Conservation (phyloP, 2,113 vertebrate genomes). For the Anguilla rostrata region DNA sequence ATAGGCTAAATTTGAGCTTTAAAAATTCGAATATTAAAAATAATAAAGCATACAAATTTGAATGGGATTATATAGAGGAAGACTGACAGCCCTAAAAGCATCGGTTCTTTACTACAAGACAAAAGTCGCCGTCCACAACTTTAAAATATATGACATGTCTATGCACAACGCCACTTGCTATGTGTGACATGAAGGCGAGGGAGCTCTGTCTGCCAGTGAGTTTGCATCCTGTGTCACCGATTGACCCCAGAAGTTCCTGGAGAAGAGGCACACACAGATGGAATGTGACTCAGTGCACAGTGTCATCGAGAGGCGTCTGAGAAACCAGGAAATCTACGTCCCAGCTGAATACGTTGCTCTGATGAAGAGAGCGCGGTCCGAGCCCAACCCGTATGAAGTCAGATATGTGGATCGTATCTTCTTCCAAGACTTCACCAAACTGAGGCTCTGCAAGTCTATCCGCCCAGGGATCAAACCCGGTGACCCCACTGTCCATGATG, state of each 20-base stretch:
- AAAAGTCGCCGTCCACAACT: slow-evolving; percentile 26
- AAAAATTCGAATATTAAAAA: no score
- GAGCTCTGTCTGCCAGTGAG: slow-evolving; percentile 5
- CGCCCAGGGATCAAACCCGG: background rate
- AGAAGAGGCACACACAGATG: slow-evolving; percentile 24
- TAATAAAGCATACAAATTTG: no score
- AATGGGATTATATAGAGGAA: no score
- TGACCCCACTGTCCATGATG: slow-evolving; percentile 2
- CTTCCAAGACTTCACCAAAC: slow-evolving; percentile 12
- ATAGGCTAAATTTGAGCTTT: no score
- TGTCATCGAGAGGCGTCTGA: slow-evolving; percentile 19
- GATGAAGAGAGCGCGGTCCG: background rate
- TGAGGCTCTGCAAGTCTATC: slow-evolving; percentile 10
- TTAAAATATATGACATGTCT: background rate
- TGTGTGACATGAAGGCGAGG: slow-evolving; percentile 8
- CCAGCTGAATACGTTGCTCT: slow-evolving; percentile 2
- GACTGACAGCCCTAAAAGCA: no score
- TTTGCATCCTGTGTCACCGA: slow-evolving; percentile 26
- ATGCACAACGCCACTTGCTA: background rate
- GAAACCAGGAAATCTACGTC: slow-evolving; percentile 6
- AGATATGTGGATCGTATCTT: slow-evolving; percentile 6
- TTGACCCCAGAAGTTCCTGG: slow-evolving; percentile 6
- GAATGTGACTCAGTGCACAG: slow-evolving; percentile 22
- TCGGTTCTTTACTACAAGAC: slow-evolving; percentile 23
- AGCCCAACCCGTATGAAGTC: background rate